Conservation (phyloP, 2,888 invertebrate species). For the Antheraea assamensis region DNA sequence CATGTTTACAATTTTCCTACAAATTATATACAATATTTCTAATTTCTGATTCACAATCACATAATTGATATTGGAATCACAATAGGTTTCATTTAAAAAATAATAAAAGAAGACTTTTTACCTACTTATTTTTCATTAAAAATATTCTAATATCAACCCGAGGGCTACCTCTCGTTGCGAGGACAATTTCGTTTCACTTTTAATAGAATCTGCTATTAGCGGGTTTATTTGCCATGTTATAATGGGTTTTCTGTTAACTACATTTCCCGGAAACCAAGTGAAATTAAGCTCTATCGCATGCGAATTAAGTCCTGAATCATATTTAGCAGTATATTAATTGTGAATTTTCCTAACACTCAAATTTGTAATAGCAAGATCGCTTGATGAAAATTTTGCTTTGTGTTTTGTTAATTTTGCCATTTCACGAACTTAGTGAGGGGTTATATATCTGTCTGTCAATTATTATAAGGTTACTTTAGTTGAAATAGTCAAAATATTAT, state of each 20-base stretch:
- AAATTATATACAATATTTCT: no score
- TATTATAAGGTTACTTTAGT: not conserved
- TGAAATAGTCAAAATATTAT: no score
- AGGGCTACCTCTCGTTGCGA: constrained; percentile 25
- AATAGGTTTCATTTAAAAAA: not conserved
- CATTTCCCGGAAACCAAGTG: not conserved
- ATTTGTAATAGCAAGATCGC: constrained; percentile 25
- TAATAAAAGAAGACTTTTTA: not conserved
- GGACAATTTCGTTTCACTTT: constrained; percentile 56
- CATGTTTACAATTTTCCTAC: no score
- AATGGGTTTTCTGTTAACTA: constrained; percentile 59
- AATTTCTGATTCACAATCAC: not conserved
- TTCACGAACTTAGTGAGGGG: not conserved
- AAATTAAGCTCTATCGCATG: constrained; percentile 1
- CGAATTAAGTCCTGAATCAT: not conserved
- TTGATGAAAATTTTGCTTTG: constrained; percentile 44
- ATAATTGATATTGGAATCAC: not conserved
- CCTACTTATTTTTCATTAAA: constrained; percentile 10
- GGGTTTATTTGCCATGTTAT: constrained; percentile 57
- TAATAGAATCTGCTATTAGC: constrained; percentile 62
- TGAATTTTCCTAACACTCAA: constrained; percentile 16
- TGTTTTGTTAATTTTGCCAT: constrained; percentile 14
- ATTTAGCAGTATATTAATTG: constrained; percentile 13
- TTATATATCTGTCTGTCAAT: not conserved
- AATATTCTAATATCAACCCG: not conserved